Evolutionary conservation across 2,113 vertebrate species (phyloP).

Genomic region (Clupea harengus): DNA sequence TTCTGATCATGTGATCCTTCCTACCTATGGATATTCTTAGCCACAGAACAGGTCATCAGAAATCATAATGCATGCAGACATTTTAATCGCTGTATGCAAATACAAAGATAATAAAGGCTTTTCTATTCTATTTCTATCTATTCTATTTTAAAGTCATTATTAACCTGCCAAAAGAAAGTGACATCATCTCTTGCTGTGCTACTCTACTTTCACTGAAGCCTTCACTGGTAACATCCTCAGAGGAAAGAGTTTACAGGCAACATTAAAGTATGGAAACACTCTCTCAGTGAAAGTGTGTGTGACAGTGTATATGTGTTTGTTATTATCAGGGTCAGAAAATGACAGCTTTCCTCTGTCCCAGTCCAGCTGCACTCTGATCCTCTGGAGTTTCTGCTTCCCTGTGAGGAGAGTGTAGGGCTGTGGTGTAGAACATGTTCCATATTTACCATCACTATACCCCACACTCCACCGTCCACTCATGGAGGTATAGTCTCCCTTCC

Average conservation of each 20-base stretch:
- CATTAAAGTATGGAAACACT: background rate
- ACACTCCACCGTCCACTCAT: background rate
- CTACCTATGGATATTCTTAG: no score
- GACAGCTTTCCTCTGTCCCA: background rate
- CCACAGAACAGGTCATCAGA: no score
- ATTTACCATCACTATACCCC: background rate
- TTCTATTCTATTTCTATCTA: no score
- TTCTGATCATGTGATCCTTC: no score
- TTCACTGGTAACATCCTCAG: background rate
- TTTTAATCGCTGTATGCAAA: no score
- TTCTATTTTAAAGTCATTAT: no score
- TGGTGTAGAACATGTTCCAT: background rate
- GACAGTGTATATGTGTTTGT: background rate
- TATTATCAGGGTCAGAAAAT: background rate
- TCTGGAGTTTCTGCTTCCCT: background rate
- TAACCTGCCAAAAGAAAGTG: no score
- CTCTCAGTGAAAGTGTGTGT: background rate
- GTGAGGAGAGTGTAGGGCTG: background rate
- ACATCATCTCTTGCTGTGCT: background rate
- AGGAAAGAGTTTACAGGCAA: background rate
- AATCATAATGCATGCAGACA: no score
- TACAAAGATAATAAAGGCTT: no score
- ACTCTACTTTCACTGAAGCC: background rate
- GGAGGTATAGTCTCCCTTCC: background rate
- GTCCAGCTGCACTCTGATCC: constrained; percentile 2